phyloP scores from a whole-genome alignment of 2,113 vertebrate species.

The Nothobranchius furzeri region DNA sequence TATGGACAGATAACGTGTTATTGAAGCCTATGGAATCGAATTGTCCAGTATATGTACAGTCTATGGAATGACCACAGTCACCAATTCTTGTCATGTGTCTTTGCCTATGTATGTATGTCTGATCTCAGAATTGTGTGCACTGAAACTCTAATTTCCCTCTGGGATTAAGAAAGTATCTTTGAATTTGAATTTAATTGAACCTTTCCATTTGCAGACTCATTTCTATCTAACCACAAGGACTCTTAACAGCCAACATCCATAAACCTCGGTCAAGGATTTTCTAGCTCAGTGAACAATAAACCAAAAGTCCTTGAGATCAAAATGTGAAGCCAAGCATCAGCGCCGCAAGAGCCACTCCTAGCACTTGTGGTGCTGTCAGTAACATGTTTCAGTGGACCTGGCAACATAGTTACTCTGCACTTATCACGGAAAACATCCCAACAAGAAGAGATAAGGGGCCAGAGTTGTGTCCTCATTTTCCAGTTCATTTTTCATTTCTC shows the following conservation, averaged over 20 bases:
- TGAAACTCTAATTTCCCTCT: too few relatives aligned
- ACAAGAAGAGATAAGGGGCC: conserved; percentile 61
- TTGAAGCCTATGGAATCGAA: too few relatives aligned
- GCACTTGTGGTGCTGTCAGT: conserved; percentile 32
- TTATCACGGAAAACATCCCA: conserved; percentile 61
- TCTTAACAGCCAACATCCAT: conserved; percentile 21
- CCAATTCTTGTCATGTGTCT: too few relatives aligned
- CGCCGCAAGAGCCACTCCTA: conserved; percentile 7
- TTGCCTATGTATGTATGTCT: too few relatives aligned
- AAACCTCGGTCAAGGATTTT: conserved; percentile 43
- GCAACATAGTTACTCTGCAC: conserved; percentile 56
- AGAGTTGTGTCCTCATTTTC: conserved; percentile 63
- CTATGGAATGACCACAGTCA: too few relatives aligned
- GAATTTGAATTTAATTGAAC: not conserved
- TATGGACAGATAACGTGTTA: too few relatives aligned
- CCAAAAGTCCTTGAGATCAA: conserved; percentile 32
- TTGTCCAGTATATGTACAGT: too few relatives aligned
- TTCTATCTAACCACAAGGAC: conserved; percentile 26
- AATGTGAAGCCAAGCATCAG: conserved; percentile 36
- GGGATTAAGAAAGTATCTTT: too few relatives aligned
- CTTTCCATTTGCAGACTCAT: conserved; percentile 42
- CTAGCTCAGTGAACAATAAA: conserved; percentile 40
- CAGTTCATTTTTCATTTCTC: conserved; percentile 58
- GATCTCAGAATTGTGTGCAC: too few relatives aligned
- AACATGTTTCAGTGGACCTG: conserved; percentile 53